phyloP scores from a whole-genome alignment of 1,140 invertebrate species.

The Bombus consobrinus region DNA sequence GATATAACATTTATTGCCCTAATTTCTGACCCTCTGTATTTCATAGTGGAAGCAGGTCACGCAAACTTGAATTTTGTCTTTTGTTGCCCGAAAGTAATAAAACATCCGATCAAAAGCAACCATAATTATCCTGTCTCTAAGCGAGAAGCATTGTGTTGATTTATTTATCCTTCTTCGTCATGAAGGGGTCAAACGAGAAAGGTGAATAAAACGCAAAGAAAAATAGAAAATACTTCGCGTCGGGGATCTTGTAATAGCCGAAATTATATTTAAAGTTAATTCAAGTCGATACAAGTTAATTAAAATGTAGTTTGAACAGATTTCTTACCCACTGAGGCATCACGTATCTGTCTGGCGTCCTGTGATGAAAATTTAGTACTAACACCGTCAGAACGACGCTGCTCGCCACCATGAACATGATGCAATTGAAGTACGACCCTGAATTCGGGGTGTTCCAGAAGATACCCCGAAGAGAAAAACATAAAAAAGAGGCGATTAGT shows the following conservation, averaged over 20 bases:
- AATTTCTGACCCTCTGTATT: not conserved
- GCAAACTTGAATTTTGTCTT: not conserved
- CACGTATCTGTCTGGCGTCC: conserved; percentile 97
- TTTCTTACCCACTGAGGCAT: conserved; percentile 96
- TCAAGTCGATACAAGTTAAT: not conserved
- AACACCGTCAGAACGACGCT: conserved; percentile 99
- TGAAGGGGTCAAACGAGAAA: not conserved
- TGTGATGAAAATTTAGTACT: conserved; percentile 99
- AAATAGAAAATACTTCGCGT: not conserved
- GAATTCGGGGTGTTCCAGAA: conserved; percentile 77
- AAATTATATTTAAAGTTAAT: too few relatives aligned
- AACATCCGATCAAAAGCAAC: not conserved
- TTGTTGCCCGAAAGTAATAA: not conserved
- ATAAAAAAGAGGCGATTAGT: conserved; percentile 78
- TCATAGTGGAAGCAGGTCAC: not conserved
- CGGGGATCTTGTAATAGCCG: rapidly evolving
- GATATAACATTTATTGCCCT: not conserved
- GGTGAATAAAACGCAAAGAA: not conserved
- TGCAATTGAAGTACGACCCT: conserved; percentile 99
- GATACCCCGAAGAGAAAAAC: conserved; percentile 72
- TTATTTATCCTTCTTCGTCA: not conserved
- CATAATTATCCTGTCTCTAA: not conserved
- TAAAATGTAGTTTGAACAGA: not conserved
- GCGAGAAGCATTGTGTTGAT: not conserved
- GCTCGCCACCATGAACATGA: conserved; percentile 99